Evolutionary conservation across 2,113 vertebrate species (phyloP), one percentile per base, ranked within the genome.

Genomic region (Salvelinus alpinus): DNA sequence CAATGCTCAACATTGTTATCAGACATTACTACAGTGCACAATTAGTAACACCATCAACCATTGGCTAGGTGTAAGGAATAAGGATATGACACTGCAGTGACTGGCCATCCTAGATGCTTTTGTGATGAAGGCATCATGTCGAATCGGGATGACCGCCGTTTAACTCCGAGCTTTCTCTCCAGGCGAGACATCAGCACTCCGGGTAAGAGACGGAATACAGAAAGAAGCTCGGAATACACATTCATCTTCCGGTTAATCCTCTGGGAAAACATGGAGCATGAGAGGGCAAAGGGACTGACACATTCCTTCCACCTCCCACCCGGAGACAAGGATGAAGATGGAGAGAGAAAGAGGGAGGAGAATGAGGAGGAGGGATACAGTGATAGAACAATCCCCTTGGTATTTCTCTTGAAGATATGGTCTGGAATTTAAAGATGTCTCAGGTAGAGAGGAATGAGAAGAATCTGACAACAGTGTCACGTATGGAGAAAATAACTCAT

Each of bases 221-320:
- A 34, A 34, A 68, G 65, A 31, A 14, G 16, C 29, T 34, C 14
- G 3, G 29, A 44, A 69, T 18, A 69, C 38, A 27, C 27, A 60
- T 72, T 59, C 62, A 57, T 47, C 64, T 73, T 22, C 27, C 12
- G 4, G 27, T 67, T 34, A 77, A 71, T 70, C 57, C 67, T 18
- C 25, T 68, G 31, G 25, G 16, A 34, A 71, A 22, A 71, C n/a
- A 34, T 27, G 24, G 64, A 51, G 71, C n/a, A 57, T 74, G 72
- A 79, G 62, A 76, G 54, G 16, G 73, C 44, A 44, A 64, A 48
- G 44, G 31, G 14, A 24, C 24, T 38, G 78, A 72, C 25, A 77
- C 72, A 74, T 69, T 70, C 75, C 79, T 81, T 81, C 73, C 73
- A 74, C 73, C 64, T 64, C 64, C 73, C 16, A 4, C 20, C 27